phyloP scores from a whole-genome alignment of 2,888 invertebrate species.

The Stratiomys singularior region DNA sequence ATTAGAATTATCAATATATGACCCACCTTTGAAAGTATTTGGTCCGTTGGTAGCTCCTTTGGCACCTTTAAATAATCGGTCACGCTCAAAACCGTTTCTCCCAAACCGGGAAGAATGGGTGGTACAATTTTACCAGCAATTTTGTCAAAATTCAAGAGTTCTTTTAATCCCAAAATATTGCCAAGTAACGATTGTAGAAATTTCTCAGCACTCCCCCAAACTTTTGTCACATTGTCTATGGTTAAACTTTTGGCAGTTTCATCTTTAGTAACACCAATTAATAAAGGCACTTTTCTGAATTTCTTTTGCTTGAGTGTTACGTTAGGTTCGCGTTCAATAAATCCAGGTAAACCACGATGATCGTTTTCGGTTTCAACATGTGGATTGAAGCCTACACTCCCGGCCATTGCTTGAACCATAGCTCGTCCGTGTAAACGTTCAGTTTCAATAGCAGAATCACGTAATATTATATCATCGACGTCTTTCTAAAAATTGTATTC shows the following conservation, averaged over 20 bases:
- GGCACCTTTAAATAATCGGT: conserved; percentile 61
- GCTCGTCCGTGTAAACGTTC: conserved; percentile 70
- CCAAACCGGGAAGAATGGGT: conserved; percentile 59
- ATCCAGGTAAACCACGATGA: conserved; percentile 73
- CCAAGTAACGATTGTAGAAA: conserved; percentile 59
- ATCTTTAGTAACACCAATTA: conserved; percentile 79
- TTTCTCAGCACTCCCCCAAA: conserved; percentile 60
- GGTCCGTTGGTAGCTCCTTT: conserved; percentile 57
- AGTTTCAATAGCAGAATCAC: conserved; percentile 71
- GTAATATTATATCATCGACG: conserved; percentile 61
- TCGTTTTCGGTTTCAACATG: conserved; percentile 76
- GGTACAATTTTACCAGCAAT: conserved; percentile 59
- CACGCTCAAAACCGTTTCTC: conserved; percentile 57
- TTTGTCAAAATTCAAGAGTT: conserved; percentile 59
- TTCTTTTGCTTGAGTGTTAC: conserved; percentile 70
- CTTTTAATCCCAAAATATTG: conserved; percentile 57
- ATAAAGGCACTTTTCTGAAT: conserved; percentile 71
- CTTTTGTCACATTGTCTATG: conserved; percentile 57
- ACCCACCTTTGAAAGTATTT: conserved; percentile 60
- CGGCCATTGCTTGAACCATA: conserved; percentile 73
- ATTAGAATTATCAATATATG: background rate
- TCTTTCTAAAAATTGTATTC: conserved; percentile 57
- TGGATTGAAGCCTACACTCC: conserved; percentile 72
- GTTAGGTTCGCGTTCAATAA: conserved; percentile 73
- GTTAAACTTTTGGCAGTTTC: conserved; percentile 69